Percentiles rank a stretch among this genome's conserved stretches.
phyloP scores from a whole-genome alignment of 2,888 invertebrate genomes.

The Dromius quadrimaculatus region DNA sequence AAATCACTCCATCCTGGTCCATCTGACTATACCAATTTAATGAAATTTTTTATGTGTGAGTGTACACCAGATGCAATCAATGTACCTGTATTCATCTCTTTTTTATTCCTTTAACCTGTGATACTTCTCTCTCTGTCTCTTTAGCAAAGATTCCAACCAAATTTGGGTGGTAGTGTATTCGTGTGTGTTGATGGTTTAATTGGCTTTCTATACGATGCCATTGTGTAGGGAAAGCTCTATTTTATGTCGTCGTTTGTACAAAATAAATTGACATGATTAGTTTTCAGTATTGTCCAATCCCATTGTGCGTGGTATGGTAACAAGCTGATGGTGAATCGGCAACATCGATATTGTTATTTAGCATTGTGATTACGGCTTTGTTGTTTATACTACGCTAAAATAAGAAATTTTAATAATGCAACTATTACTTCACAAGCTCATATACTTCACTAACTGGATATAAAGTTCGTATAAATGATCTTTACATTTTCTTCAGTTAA shows the following conservation, averaged over 20 bases:
- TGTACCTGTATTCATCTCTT: constrained; percentile 16
- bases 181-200: constrained; percentile 50
- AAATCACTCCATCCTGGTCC: constrained; percentile 30
- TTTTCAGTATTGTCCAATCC: constrained; percentile 49
- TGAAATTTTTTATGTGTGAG: constrained; percentile 31
- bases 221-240: constrained; percentile 44
- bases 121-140: constrained; percentile 6
- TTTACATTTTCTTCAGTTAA: no score
- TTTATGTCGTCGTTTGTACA: constrained; percentile 50
- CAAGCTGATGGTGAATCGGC: constrained; percentile 26
- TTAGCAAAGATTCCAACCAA: constrained; percentile 41
- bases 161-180: constrained; percentile 38
- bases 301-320: constrained; percentile 38
- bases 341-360: constrained; percentile 11
- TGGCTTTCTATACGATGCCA: constrained; percentile 44
- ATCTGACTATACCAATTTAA: constrained; percentile 22
- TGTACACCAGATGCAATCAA: constrained; percentile 40
- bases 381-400: no score
- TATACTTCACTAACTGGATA: no score
- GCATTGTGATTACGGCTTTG: background rate
- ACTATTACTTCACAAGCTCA: no score
- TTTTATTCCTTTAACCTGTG: background rate
- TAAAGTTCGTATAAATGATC: no score
- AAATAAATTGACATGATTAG: constrained; percentile 52
- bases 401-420: no score